These are phyloP conservation scores for Hydropsyche tenuis DNA, from an alignment of 1,140 invertebrate species.

Conservation along the genomic window DNA sequence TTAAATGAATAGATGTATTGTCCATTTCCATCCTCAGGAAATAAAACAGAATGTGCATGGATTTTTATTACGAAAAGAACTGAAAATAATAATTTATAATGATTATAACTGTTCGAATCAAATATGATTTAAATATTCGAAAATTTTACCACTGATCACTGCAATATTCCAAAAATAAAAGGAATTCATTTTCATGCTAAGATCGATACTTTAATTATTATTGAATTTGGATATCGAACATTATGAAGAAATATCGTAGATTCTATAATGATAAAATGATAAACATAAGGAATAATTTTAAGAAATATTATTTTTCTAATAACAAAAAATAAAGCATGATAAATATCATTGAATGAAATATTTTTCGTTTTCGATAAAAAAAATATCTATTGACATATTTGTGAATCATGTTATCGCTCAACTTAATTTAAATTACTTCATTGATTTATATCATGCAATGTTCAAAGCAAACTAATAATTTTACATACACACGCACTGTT, in stretches of 20 bases:
- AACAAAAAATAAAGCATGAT: too few relatives aligned
- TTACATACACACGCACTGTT: background rate
- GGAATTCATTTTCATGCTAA: background rate
- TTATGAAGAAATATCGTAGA: too few relatives aligned
- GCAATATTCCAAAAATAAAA: background rate
- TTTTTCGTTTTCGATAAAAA: too few relatives aligned
- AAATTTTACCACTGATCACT: background rate
- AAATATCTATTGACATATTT: too few relatives aligned
- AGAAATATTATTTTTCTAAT: too few relatives aligned
- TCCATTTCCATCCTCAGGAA: conserved; percentile 23
- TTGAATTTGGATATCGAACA: background rate
- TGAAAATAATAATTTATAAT: background rate
- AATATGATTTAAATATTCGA: background rate
- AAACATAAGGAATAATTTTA: too few relatives aligned
- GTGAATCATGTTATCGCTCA: too few relatives aligned
- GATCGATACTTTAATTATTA: background rate
- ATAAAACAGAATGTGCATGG: conserved; percentile 5
- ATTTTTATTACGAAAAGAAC: background rate
- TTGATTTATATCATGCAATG: too few relatives aligned
- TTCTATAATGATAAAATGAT: too few relatives aligned
- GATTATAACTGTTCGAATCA: background rate
- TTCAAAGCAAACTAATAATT: too few relatives aligned
- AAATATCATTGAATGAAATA: too few relatives aligned
- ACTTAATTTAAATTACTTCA: too few relatives aligned
- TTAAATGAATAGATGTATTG: conserved; percentile 28